Conservation (phyloP, 2,113 vertebrate species). For the Cyphotilapia sp. region DNA sequence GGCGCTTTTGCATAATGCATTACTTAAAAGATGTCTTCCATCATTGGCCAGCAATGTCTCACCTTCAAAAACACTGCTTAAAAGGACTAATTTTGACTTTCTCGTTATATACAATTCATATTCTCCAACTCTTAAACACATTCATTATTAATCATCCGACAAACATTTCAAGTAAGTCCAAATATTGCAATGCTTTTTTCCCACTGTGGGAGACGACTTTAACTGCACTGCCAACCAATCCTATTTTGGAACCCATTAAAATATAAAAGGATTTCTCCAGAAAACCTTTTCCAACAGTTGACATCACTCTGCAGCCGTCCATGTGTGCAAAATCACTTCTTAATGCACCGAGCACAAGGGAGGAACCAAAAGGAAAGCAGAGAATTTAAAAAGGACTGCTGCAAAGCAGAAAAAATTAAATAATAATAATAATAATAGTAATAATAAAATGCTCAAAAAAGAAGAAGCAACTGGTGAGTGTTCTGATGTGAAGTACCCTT, state of each 20-base stretch:
- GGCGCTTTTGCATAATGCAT: background rate
- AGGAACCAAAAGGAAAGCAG: background rate
- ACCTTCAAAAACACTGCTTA: slow-evolving; percentile 31
- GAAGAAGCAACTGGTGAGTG: background rate
- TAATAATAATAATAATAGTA: background rate
- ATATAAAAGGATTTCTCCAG: background rate
- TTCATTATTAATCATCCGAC: background rate
- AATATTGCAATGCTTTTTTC: background rate
- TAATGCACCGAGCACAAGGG: background rate
- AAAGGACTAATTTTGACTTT: background rate
- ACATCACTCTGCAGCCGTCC: background rate
- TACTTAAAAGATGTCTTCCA: slow-evolving; percentile 36
- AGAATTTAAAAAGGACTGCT: background rate
- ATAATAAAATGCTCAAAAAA: background rate
- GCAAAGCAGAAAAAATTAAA: background rate
- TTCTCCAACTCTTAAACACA: background rate
- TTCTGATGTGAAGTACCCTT: slow-evolving; percentile 15
- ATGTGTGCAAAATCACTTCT: background rate
- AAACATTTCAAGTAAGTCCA: slow-evolving; percentile 40
- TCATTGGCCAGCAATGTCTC: slow-evolving; percentile 71
- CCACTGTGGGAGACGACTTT: background rate
- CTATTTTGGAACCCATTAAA: background rate
- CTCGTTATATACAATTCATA: slow-evolving; percentile 6
- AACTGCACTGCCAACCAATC: background rate
- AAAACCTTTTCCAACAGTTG: background rate